These are phyloP conservation scores for Yasuhikotakia modesta DNA, from an alignment of 2,797 vertebrate species.

Conservation along the genomic window DNA sequence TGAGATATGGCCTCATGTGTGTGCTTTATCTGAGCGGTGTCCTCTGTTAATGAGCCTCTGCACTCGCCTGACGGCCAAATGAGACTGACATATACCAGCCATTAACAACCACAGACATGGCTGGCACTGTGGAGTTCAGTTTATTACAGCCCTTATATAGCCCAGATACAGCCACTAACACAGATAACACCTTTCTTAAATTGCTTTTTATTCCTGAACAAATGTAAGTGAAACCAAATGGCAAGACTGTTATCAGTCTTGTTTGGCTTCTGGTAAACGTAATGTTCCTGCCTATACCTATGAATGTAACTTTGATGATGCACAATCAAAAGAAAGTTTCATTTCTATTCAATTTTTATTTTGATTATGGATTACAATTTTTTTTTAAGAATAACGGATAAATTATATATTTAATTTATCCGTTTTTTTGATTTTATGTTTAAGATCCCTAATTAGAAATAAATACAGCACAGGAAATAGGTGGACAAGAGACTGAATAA, in stretches of 20 bases:
- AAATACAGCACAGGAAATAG: not conserved
- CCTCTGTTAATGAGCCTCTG: conserved; percentile 52
- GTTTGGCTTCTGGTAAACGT: too few species aligned
- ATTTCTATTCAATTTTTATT: too few species aligned
- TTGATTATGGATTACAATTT: too few species aligned
- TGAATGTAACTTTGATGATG: too few species aligned
- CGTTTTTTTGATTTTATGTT: not conserved
- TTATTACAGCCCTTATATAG: not conserved
- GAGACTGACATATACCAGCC: conserved; percentile 53
- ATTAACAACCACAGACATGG: conserved; percentile 44
- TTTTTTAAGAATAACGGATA: too few species aligned
- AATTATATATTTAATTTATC: too few species aligned
- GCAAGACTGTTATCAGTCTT: too few species aligned
- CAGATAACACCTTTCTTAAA: not conserved
- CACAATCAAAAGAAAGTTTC: too few species aligned
- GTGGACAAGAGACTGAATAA: not conserved
- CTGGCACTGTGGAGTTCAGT: not conserved
- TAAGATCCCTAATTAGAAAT: not conserved
- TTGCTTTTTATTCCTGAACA: too few species aligned
- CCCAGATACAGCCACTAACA: conserved; percentile 10
- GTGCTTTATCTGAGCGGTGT: conserved; percentile 57
- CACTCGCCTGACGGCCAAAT: conserved; percentile 42
- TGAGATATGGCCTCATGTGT: conserved; percentile 56
- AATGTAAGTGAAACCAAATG: too few species aligned
- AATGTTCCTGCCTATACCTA: too few species aligned